Evolutionary conservation across 2,113 vertebrate genomes (phyloP).

Genomic region (Butastur rufipennis): DNA sequence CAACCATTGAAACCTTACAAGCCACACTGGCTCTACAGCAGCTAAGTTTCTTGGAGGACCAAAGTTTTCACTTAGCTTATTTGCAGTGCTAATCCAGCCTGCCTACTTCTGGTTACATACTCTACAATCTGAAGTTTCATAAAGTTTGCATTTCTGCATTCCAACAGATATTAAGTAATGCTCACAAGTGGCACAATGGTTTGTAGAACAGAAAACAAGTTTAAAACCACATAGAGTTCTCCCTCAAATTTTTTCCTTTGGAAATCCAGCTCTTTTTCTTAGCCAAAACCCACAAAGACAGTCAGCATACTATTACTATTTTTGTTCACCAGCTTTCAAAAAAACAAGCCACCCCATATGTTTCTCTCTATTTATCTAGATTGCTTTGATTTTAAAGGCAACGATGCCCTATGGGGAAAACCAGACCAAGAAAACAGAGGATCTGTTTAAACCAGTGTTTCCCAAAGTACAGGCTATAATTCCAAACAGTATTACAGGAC

Average conservation of each 20-base stretch:
- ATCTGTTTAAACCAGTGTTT: background rate
- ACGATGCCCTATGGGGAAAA: background rate
- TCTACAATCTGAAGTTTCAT: background rate
- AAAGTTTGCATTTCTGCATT: background rate
- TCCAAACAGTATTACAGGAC: background rate
- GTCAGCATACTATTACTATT: background rate
- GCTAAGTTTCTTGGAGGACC: background rate
- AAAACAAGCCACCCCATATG: background rate
- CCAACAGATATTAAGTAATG: background rate
- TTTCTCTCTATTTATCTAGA: background rate
- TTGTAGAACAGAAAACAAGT: slow-evolving; percentile 20
- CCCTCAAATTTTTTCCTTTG: background rate
- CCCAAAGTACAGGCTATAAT: background rate
- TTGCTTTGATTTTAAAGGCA: background rate
- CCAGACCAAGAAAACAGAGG: background rate
- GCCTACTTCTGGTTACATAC: background rate
- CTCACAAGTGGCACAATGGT: background rate
- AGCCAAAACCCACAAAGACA: slow-evolving; percentile 21
- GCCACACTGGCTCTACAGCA: background rate
- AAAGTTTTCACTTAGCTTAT: background rate
- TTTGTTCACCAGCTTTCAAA: background rate
- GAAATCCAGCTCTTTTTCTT: background rate
- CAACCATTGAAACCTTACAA: background rate
- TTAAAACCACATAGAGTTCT: background rate
- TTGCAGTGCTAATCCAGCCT: background rate